Base-by-base conservation (phyloP, 1,140 invertebrate species). In the Aphis gossypii region DNA sequence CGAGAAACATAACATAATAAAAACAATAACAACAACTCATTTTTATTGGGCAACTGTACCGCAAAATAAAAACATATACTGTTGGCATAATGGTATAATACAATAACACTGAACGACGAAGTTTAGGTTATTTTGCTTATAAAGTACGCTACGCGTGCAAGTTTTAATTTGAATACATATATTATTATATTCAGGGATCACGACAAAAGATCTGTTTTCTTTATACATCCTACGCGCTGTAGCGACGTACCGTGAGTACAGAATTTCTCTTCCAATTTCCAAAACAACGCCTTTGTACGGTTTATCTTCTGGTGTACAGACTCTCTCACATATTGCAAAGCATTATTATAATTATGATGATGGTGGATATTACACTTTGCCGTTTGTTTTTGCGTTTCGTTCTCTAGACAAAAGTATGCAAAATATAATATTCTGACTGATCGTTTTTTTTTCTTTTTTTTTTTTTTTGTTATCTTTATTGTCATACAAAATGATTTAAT, bases 81-180 rank as follows among this genome's bases (percentile, higher is more conserved):
- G 60, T 76, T n/a, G n/a, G n/a, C n/a, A 76, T 76, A n/a, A 76
- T n/a, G n/a, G n/a, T 76, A 76, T 76, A n/a, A 76, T n/a, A 76
- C 18, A n/a, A 18, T n/a, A 35, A n/a, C 60, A n/a, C 60, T 76
- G 60, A 76, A 76, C 60, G 14, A n/a, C 60, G 30, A 35, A 76
- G 60, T 76, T 76, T n/a, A 76, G 11, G 60, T 76, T 76, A 76
- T n/a, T 76, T 76, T n/a, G 30, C 60, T 76, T 76, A 76, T 76
- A 76, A 76, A 76, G n/a, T 76, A n/a, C 5, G 30, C n/a, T n/a
- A 76, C 60, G 30, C 60, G 30, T 76, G 60, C n/a, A 76, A n/a
- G 60, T 76, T 76, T 76, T 76, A 68, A 76, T 76, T n/a, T 76
- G 60, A 76, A 76, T n/a, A 76, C 60, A 76, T n/a, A n/a, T 76